These are phyloP conservation scores for Dione vanillae DNA, from an alignment of 2,888 invertebrate species.

Conservation along the genomic window DNA sequence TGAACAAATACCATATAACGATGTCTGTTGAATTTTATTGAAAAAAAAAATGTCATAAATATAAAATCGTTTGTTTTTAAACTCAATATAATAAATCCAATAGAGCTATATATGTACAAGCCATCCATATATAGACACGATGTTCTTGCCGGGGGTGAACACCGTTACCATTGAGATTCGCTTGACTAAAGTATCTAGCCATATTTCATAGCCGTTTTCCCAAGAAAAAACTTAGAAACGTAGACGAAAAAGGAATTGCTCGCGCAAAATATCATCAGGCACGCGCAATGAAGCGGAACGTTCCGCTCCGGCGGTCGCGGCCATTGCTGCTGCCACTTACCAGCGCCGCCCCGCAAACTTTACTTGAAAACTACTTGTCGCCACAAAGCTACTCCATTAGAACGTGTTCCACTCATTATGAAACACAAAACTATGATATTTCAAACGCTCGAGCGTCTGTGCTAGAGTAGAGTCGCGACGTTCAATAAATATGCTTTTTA, in stretches of 20 bases:
- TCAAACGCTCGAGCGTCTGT: conserved; percentile 62
- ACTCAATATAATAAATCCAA: conserved; percentile 16
- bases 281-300: conserved; percentile 73
- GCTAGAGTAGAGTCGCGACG: conserved; percentile 63
- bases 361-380: conserved; percentile 45
- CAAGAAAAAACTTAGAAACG: conserved; percentile 51
- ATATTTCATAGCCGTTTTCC: conserved; percentile 50
- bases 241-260: conserved; percentile 53
- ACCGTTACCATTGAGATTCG: conserved; percentile 50
- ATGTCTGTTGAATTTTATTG: background rate
- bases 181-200: conserved; percentile 50
- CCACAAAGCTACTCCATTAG: conserved; percentile 67
- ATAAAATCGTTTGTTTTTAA: background rate
- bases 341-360: conserved; percentile 42
- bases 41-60: background rate
- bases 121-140: conserved; percentile 29
- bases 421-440: conserved; percentile 81
- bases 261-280: conserved; percentile 54
- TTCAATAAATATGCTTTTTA: conserved; percentile 78
- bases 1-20: background rate
- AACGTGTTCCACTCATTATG: conserved; percentile 81
- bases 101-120: conserved; percentile 32
- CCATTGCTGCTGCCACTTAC: conserved; percentile 59
- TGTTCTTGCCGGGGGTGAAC: conserved; percentile 39
- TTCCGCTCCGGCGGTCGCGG: conserved; percentile 68